Percentiles rank a stretch among this genome's conserved stretches.
Conservation (phyloP, 2,888 invertebrate genomes). For the Dryadula phaetusa region DNA sequence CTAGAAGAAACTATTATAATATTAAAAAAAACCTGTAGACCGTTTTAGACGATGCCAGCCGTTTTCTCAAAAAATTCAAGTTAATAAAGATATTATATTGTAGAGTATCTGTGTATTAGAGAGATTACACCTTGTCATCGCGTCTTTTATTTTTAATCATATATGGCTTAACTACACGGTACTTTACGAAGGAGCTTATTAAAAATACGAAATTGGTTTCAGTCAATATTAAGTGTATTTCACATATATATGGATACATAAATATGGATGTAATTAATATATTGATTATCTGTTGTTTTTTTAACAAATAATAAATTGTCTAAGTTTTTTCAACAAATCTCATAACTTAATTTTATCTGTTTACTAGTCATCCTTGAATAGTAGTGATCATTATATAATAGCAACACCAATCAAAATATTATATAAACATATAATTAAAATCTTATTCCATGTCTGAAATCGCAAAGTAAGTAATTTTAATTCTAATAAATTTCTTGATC, state of each 20-base stretch:
- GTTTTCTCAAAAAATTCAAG: background rate
- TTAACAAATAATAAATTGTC: too few relatives aligned
- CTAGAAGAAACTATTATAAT: too few relatives aligned
- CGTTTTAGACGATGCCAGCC: too few relatives aligned
- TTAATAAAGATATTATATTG: background rate
- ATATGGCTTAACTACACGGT: conserved; percentile 9
- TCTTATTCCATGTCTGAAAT: too few relatives aligned
- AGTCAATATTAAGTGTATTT: background rate
- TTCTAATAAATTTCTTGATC: background rate
- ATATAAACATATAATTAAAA: too few relatives aligned
- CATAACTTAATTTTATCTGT: too few relatives aligned
- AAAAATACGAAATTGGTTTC: background rate
- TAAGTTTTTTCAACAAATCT: too few relatives aligned
- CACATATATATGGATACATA: too few relatives aligned
- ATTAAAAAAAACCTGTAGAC: too few relatives aligned
- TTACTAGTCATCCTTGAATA: too few relatives aligned
- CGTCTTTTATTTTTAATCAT: conserved; percentile 12
- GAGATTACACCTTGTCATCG: conserved; percentile 3
- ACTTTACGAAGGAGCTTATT: background rate
- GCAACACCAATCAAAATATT: background rate
- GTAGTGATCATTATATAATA: background rate
- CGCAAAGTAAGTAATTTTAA: background rate
- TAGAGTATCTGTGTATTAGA: background rate
- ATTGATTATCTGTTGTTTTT: too few relatives aligned
- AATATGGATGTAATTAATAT: too few relatives aligned